A percentile compares a stretch with the other conserved stretches of the same genome.
Conservation (phyloP, 2,797 vertebrate species). For the Tapera naevia region DNA sequence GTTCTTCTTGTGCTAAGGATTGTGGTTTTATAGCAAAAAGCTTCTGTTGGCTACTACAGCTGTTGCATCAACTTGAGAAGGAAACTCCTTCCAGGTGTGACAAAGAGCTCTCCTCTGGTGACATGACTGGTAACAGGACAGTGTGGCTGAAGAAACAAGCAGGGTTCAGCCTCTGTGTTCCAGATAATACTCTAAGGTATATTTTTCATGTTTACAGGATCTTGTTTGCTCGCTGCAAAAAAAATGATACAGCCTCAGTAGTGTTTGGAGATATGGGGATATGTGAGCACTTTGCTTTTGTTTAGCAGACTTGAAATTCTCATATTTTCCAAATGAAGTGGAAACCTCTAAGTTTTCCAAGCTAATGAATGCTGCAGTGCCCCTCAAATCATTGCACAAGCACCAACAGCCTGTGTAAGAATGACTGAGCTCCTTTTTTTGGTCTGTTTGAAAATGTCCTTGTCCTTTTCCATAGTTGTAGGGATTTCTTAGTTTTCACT, state of each 20-base stretch:
- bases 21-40: not conserved
- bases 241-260: rapidly evolving
- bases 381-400: not conserved
- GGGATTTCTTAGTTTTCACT: not conserved
- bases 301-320: not conserved
- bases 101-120: not conserved
- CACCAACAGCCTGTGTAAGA: not conserved
- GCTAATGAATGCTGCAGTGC: not conserved
- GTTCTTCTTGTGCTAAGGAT: not conserved
- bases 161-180: not conserved
- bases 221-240: not conserved
- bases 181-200: not conserved
- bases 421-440: not conserved
- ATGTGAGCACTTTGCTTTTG: not conserved
- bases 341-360: not conserved
- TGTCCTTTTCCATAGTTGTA: not conserved
- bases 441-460: not conserved
- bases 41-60: not conserved
- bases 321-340: not conserved
- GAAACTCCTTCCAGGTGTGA: not conserved
- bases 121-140: not conserved
- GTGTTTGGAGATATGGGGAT: not conserved
- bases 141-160: not conserved
- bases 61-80: not conserved
- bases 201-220: not conserved